These are phyloP conservation scores for Thecocarcelia acutangulata DNA, from an alignment of 2,888 invertebrate genomes.

Conservation along the genomic window DNA sequence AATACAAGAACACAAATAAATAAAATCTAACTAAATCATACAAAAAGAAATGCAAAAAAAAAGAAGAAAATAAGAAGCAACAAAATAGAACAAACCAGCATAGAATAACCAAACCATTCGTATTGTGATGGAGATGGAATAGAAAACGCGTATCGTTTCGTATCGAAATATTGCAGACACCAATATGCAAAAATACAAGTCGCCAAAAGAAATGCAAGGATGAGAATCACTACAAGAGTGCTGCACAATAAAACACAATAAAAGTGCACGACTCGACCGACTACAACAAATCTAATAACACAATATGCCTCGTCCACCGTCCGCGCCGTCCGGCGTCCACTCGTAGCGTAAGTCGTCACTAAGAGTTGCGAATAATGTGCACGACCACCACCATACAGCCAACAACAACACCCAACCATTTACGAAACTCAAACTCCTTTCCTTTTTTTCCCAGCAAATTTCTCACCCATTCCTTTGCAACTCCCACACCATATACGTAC, in stretches of 20 bases:
- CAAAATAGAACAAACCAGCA: conserved; percentile 22
- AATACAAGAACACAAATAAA: conserved; percentile 26
- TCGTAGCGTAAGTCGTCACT: conserved; percentile 58
- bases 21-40: conserved; percentile 50
- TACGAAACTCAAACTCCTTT: neutral
- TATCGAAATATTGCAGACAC: conserved; percentile 69
- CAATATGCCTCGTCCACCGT: conserved; percentile 55
- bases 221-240: conserved; percentile 67
- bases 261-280: conserved; percentile 66
- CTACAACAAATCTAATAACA: conserved; percentile 70
- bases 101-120: conserved; percentile 33
- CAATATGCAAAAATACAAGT: conserved; percentile 61
- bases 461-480: neutral
- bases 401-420: neutral
- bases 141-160: conserved; percentile 67
- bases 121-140: conserved; percentile 16
- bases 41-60: conserved; percentile 2
- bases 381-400: conserved; percentile 38
- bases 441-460: neutral
- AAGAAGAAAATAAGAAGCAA: conserved; percentile 1
- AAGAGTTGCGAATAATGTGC: conserved; percentile 65
- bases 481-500: conserved; percentile 16
- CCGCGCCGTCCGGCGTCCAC: neutral
- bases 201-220: conserved; percentile 56
- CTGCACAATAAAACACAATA: conserved; percentile 69